Conservation (phyloP, 1,140 invertebrate genomes). For the fruit fly (Drosophila melanogaster) region DNA sequence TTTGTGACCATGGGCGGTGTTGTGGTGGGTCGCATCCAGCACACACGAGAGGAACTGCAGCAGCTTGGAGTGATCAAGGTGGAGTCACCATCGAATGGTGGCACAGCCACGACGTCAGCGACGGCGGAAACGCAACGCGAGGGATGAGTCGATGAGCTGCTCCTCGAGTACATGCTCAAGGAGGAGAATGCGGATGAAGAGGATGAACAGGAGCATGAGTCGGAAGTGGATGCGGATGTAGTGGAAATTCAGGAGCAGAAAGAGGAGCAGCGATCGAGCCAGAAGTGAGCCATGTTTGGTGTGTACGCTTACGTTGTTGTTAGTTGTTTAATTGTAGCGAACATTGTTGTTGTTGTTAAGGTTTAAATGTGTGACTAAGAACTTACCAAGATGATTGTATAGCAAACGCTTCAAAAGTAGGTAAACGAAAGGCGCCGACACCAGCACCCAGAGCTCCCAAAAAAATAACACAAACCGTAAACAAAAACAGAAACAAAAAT, state of each 20-base stretch:
- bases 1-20: slow-evolving; percentile 83
- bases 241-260: slow-evolving; percentile 33
- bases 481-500: slow-evolving; percentile 20
- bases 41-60: slow-evolving; percentile 74
- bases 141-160: slow-evolving; percentile 76
- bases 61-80: slow-evolving; percentile 80
- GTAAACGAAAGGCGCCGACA: slow-evolving; percentile 49
- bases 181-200: slow-evolving; percentile 51
- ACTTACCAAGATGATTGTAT: slow-evolving; percentile 69
- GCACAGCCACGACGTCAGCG: slow-evolving; percentile 31
- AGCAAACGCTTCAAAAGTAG: slow-evolving; percentile 77
- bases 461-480: slow-evolving; percentile 5
- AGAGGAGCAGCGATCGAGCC: slow-evolving; percentile 33
- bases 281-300: slow-evolving; percentile 54
- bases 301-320: slow-evolving; percentile 80
- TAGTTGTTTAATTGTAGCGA: slow-evolving; percentile 83
- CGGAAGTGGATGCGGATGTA: slow-evolving; percentile 8
- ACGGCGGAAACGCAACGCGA: slow-evolving; percentile 61
- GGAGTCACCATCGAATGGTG: slow-evolving; percentile 74
- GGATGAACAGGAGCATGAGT: slow-evolving; percentile 13
- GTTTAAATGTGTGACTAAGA: slow-evolving; percentile 75
- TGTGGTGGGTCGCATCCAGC: slow-evolving; percentile 76
- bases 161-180: slow-evolving; percentile 74
- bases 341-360: slow-evolving; percentile 82
- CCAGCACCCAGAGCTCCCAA: slow-evolving; percentile 51